A percentile compares a stretch with the other conserved stretches of the same genome.
phyloP scores from a whole-genome alignment of 2,113 vertebrate species.

The Pachyramphus minor region DNA sequence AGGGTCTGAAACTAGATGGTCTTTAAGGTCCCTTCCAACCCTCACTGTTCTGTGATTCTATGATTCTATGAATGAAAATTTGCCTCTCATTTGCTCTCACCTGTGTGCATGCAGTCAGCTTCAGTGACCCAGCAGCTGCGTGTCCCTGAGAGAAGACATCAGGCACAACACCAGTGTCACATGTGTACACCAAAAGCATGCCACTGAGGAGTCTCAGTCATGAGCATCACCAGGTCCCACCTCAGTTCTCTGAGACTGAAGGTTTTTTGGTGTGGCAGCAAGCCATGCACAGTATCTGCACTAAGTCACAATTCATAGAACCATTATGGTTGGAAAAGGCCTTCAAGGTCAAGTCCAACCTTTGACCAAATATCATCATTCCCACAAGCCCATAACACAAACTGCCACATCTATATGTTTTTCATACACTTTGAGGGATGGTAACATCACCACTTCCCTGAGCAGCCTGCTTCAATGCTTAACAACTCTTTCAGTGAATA shows the following conservation, averaged over 20 bases:
- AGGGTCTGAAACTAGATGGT: background rate
- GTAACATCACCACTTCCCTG: background rate
- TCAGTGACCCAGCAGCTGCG: rapidly evolving
- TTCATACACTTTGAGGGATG: background rate
- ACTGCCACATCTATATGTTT: background rate
- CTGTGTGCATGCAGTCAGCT: too few species aligned
- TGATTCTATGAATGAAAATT: background rate
- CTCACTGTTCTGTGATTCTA: too few species aligned
- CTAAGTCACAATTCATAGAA: background rate
- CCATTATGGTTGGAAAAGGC: background rate
- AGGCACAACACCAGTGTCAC: rapidly evolving
- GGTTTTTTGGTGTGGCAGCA: background rate
- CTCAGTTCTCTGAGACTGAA: background rate
- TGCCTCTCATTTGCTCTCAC: background rate
- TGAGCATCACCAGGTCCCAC: background rate
- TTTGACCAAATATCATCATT: background rate
- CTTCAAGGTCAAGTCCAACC: background rate
- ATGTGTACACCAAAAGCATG: background rate
- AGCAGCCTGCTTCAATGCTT: background rate
- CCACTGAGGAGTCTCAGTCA: background rate
- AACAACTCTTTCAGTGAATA: background rate
- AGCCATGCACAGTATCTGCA: background rate
- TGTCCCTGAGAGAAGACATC: background rate
- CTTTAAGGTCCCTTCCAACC: background rate
- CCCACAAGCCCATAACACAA: background rate